These are phyloP conservation scores for Caenorhabditis afra DNA, from an alignment of 2,888 invertebrate genomes.

Conservation along the genomic window DNA sequence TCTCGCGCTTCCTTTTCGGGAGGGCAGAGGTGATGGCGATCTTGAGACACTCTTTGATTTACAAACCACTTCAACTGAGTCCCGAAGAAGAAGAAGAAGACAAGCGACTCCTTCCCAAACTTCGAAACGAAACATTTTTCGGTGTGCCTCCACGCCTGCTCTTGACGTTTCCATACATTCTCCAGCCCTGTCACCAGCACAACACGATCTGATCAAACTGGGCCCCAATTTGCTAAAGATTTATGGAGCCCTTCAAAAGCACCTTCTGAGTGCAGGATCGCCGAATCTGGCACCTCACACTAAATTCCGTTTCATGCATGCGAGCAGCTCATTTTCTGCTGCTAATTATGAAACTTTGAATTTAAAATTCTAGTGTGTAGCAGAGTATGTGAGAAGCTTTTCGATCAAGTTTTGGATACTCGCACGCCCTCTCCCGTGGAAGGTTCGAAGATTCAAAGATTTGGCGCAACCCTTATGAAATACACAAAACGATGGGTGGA, in stretches of 20 bases:
- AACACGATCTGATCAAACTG: constrained; percentile 9
- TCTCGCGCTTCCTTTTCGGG: constrained; percentile 35
- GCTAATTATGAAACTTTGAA: neutral
- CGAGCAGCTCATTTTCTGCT: neutral
- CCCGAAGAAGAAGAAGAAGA: neutral
- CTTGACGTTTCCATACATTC: constrained; percentile 24
- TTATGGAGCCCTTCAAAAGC: constrained; percentile 43
- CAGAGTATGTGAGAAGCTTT: constrained; percentile 20
- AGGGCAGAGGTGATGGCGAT: neutral
- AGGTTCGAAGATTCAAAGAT: neutral
- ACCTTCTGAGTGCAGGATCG: constrained; percentile 10
- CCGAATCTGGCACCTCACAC: constrained; percentile 1
- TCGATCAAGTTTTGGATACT: neutral
- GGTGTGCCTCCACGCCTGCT: constrained; percentile 15
- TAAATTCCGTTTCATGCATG: neutral
- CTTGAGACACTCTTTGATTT: neutral
- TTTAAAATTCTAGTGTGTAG: neutral
- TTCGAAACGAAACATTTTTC: constrained; percentile 32
- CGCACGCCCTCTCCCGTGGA: constrained; percentile 13
- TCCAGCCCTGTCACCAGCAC: constrained; percentile 45
- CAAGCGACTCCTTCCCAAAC: neutral
- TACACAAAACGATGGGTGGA: constrained; percentile 34
- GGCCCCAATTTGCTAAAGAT: constrained; percentile 10
- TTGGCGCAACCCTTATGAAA: neutral
- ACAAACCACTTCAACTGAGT: neutral